A percentile compares a stretch with the other conserved stretches of the same genome.
phyloP scores from a whole-genome alignment of 1,140 invertebrate species.

The Lithobius niger region DNA sequence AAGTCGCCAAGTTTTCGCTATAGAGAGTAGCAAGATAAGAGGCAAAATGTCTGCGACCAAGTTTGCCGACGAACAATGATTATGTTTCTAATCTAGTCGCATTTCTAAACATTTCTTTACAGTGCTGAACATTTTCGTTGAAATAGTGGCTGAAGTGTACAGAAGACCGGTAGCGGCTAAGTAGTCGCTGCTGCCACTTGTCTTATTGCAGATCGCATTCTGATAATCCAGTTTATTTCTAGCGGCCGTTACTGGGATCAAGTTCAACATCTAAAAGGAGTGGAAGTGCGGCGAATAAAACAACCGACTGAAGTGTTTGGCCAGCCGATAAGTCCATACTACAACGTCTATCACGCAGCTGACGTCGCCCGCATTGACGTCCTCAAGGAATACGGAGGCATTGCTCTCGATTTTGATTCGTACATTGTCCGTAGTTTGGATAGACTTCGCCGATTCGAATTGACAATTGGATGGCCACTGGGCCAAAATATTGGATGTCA shows the following conservation, averaged over 20 bases:
- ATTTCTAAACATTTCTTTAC: too few species aligned
- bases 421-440: constrained; percentile 29
- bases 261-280: neutral
- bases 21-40: too few species aligned
- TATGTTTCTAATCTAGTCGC: too few species aligned
- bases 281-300: constrained; percentile 7
- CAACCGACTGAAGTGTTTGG: constrained; percentile 20
- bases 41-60: too few species aligned
- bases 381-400: constrained; percentile 29
- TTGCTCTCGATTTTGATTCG: constrained; percentile 32
- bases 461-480: constrained; percentile 30
- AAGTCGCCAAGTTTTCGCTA: too few species aligned
- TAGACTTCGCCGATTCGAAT: constrained; percentile 29
- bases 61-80: too few species aligned
- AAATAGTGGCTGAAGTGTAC: too few species aligned
- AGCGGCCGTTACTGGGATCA: constrained; percentile 4
- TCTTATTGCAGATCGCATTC: too few species aligned
- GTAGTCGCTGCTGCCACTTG: too few species aligned
- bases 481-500: constrained; percentile 25
- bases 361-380: constrained; percentile 30
- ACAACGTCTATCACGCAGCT: constrained; percentile 29
- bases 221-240: too few species aligned
- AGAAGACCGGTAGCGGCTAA: too few species aligned
- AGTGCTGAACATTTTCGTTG: too few species aligned
- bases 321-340: constrained; percentile 18